A percentile compares a stretch with the other conserved stretches of the same genome.
Conservation (phyloP, 2,113 vertebrate genomes). For the Lanius collurio region DNA sequence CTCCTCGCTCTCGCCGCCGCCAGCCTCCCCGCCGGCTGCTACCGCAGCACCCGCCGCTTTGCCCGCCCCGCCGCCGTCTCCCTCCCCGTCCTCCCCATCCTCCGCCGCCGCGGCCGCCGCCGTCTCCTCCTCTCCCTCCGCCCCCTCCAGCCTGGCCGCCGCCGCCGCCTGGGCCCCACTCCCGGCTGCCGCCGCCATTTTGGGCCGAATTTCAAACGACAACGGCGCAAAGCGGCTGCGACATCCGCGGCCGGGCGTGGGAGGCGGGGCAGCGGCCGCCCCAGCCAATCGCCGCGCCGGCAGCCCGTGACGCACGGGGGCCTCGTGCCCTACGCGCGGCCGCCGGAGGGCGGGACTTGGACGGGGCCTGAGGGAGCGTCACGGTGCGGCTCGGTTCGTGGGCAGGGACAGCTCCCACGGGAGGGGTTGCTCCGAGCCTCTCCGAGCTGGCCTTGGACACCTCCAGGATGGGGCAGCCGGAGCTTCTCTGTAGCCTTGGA, state of each 20-base stretch:
- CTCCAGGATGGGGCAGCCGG: too few relatives aligned
- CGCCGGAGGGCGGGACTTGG: background rate
- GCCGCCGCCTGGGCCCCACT: background rate
- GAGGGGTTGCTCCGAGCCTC: accelerated
- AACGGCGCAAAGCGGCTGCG: background rate
- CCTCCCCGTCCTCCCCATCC: background rate
- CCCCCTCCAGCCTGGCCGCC: constrained; percentile 48
- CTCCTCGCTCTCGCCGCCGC: constrained; percentile 54
- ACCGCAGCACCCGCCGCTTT: background rate
- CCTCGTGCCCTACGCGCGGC: background rate
- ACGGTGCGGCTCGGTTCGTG: accelerated
- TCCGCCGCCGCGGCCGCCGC: background rate
- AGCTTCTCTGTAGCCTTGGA: background rate
- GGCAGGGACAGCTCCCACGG: accelerated
- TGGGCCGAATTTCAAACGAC: background rate
- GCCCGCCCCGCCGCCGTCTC: background rate
- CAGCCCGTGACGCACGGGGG: background rate
- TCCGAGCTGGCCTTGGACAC: accelerated
- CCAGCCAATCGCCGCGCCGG: background rate
- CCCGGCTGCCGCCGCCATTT: constrained; percentile 61
- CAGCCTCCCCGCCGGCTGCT: background rate
- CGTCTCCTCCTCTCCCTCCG: background rate
- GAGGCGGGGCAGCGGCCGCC: background rate
- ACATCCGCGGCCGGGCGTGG: background rate
- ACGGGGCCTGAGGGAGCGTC: accelerated